These are phyloP conservation scores for Smittia sp. DNA, from an alignment of 2,888 invertebrate genomes.

Conservation along the genomic window DNA sequence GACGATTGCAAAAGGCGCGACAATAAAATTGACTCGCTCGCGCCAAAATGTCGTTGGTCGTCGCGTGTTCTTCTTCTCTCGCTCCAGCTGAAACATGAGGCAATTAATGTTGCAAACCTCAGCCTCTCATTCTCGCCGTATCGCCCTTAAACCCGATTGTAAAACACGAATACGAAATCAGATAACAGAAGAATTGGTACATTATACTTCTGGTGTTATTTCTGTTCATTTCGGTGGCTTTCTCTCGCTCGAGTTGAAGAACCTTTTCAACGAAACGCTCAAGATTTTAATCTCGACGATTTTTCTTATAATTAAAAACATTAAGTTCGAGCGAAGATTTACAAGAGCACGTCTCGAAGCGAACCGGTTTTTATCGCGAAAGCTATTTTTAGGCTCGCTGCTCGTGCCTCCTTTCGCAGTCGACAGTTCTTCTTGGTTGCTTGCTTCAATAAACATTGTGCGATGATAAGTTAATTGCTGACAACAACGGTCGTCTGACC, in stretches of 20 bases:
- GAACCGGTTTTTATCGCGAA: not conserved
- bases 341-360: not conserved
- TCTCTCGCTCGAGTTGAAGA: not conserved
- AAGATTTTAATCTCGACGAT: not conserved
- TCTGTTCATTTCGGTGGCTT: not conserved
- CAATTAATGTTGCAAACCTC: not conserved
- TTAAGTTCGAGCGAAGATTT: not conserved
- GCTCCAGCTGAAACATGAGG: not conserved
- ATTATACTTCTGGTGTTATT: conserved; percentile 25
- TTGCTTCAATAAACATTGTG: not conserved
- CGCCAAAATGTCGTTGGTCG: conserved; percentile 18
- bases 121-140: not conserved
- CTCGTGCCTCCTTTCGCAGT: too few species aligned
- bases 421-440: not conserved
- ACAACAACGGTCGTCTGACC: not conserved
- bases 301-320: conserved; percentile 16
- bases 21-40: conserved; percentile 14
- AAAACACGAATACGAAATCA: conserved; percentile 15
- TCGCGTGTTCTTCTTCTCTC: not conserved
- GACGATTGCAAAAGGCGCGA: conserved; percentile 7
- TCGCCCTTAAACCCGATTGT: conserved; percentile 5
- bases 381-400: not conserved
- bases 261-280: not conserved
- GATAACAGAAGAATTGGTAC: not conserved
- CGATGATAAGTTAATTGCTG: conserved; percentile 2